phyloP scores from a whole-genome alignment of 1,140 invertebrate genomes.

The Psix sp. region DNA sequence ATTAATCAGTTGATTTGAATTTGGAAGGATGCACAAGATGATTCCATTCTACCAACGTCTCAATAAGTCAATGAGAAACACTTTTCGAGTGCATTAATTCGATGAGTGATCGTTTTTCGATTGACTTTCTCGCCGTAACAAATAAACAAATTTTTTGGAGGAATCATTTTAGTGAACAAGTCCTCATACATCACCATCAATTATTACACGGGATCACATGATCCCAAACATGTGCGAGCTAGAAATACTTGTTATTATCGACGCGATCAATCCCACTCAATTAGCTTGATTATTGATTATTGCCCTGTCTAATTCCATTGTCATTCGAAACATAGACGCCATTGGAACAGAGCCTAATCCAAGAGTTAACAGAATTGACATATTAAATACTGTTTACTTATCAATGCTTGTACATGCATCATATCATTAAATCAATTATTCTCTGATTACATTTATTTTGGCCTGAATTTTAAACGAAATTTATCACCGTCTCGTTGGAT shows the following conservation, averaged over 20 bases:
- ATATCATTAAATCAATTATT: conserved; percentile 56
- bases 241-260: conserved; percentile 73
- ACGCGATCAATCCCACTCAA: conserved; percentile 76
- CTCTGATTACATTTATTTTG: conserved; percentile 42
- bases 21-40: too few species aligned
- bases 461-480: conserved; percentile 14
- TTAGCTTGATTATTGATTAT: conserved; percentile 78
- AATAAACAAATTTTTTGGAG: conserved; percentile 53
- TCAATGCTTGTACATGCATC: conserved; percentile 44
- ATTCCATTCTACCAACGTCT: too few species aligned
- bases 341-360: conserved; percentile 37
- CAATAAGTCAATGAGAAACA: neutral
- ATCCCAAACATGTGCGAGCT: conserved; percentile 53
- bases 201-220: conserved; percentile 64
- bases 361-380: conserved; percentile 50
- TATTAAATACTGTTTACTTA: conserved; percentile 51
- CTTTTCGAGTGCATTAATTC: conserved; percentile 20
- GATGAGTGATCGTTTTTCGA: conserved; percentile 59
- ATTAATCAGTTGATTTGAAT: too few species aligned
- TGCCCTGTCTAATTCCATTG: conserved; percentile 66
- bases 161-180: conserved; percentile 67
- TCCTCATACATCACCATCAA: conserved; percentile 69
- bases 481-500: conserved; percentile 1
- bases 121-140: conserved; percentile 42
- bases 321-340: conserved; percentile 49